These are phyloP conservation scores for Trogon melanurus DNA, from an alignment of 2,113 vertebrate genomes.

Conservation along the genomic window DNA sequence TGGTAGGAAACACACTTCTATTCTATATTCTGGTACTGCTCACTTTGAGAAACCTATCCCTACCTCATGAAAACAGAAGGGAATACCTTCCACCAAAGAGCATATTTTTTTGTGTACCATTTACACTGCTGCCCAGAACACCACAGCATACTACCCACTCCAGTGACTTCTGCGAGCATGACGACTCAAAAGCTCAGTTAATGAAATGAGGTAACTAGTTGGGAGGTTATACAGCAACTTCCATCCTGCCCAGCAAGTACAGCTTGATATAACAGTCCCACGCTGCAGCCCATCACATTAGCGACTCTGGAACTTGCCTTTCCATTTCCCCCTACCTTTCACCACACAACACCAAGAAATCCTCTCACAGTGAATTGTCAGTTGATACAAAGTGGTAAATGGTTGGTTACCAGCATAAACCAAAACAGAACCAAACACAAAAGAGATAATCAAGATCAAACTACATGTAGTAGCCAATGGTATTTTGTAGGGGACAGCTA, in stretches of 20 bases:
- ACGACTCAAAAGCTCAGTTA: not conserved
- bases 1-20: not conserved
- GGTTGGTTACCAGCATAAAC: not conserved
- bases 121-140: not conserved
- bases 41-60: not conserved
- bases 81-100: not conserved
- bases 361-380: not conserved
- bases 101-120: not conserved
- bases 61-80: not conserved
- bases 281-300: not conserved
- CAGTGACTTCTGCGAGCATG: not conserved
- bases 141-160: not conserved
- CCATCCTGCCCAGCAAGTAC: fast-evolving
- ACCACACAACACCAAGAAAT: not conserved
- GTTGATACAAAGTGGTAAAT: not conserved
- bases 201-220: not conserved
- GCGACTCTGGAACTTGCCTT: not conserved
- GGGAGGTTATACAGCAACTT: not conserved
- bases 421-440: not conserved
- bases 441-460: not conserved
- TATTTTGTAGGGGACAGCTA: not conserved
- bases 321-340: not conserved
- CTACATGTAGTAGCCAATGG: not conserved
- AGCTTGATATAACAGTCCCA: not conserved
- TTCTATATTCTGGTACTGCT: not conserved